Percentiles rank a stretch among this genome's conserved stretches.
Evolutionary conservation across 2,113 vertebrate genomes (phyloP).

Genomic region (Tyto alba): DNA sequence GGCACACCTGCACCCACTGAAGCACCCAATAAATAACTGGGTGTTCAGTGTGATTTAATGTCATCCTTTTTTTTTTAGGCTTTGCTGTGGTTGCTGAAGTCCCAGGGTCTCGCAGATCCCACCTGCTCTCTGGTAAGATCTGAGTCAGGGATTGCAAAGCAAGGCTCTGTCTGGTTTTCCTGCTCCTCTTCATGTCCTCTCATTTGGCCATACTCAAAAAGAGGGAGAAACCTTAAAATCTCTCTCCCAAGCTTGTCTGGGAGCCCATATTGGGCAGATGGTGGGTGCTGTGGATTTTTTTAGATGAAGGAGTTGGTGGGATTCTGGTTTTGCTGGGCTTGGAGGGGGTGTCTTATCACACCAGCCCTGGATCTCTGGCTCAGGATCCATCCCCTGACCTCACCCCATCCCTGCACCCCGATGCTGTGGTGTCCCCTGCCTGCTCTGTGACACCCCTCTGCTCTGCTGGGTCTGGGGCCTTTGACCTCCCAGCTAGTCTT

Average conservation of each 20-base stretch:
- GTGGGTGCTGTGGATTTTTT: background rate
- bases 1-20: background rate
- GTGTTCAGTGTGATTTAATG: rapidly evolving
- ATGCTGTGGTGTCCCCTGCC: background rate
- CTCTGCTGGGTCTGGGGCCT: background rate
- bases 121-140: background rate
- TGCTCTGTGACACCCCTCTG: background rate
- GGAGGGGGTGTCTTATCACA: background rate
- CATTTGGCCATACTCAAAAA: rapidly evolving
- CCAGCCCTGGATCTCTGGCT: background rate
- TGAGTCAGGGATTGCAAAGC: too few species aligned
- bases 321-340: background rate
- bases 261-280: rapidly evolving
- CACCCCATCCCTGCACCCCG: background rate
- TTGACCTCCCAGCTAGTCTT: background rate
- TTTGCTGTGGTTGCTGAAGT: background rate
- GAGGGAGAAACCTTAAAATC: background rate
- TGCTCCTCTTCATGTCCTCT: background rate
- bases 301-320: background rate
- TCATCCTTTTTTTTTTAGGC: background rate
- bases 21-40: background rate
- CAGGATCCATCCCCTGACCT: background rate
- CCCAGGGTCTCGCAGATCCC: rapidly evolving
- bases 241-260: background rate
- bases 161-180: background rate